These are phyloP conservation scores for Drosophila fulvimacula DNA, from an alignment of 2,888 invertebrate genomes.

Conservation along the genomic window DNA sequence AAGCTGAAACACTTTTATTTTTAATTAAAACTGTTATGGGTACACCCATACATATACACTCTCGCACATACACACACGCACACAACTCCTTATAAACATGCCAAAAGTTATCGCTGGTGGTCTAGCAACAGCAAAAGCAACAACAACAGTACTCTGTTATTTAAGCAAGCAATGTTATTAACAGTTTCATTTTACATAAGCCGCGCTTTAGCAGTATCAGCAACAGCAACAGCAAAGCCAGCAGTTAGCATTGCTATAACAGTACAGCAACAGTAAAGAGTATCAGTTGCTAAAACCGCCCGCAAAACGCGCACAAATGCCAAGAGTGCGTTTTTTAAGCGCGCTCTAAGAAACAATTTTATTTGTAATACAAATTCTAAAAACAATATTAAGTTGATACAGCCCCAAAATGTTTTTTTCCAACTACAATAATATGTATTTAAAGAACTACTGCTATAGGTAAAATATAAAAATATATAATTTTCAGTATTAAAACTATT, in stretches of 20 bases:
- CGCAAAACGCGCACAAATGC: slow-evolving; percentile 40
- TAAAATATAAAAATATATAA: slow-evolving; percentile 46
- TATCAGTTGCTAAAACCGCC: slow-evolving; percentile 23
- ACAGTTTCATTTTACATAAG: slow-evolving; percentile 48
- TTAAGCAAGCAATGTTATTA: slow-evolving; percentile 62
- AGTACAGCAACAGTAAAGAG: slow-evolving; percentile 30
- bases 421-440: slow-evolving; percentile 82
- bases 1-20: slow-evolving; percentile 56
- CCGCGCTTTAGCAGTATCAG: slow-evolving; percentile 27
- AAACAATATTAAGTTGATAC: not conserved
- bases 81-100: slow-evolving; percentile 33
- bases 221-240: slow-evolving; percentile 3
- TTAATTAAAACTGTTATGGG: slow-evolving; percentile 71
- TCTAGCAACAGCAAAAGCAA: slow-evolving; percentile 45
- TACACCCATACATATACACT: slow-evolving; percentile 12
- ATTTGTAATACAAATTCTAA: not conserved
- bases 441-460: slow-evolving; percentile 83
- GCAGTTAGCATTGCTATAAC: slow-evolving; percentile 16
- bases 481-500: not conserved
- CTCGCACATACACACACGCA: not conserved
- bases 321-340: slow-evolving; percentile 37
- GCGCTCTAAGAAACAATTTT: slow-evolving; percentile 3
- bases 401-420: slow-evolving; percentile 77
- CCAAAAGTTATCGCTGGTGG: slow-evolving; percentile 51
- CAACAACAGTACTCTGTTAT: slow-evolving; percentile 42